Evolutionary conservation across 2,888 invertebrate genomes (phyloP), one percentile per base, ranked within the genome.

Genomic region (Nesidiocoris tenuis): DNA sequence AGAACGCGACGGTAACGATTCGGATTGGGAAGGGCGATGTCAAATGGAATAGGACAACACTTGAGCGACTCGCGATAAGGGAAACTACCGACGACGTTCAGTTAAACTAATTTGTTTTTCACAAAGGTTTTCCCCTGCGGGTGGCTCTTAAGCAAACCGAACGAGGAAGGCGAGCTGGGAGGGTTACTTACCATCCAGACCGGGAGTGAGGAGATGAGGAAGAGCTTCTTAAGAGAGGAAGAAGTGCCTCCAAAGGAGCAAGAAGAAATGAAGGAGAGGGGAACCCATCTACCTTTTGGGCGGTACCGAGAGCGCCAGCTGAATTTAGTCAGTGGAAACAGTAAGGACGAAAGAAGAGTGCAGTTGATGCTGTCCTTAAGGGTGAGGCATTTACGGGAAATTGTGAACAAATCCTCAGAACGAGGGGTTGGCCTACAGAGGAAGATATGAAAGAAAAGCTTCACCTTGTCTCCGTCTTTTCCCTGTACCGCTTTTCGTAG

Each of bases 371-470:
- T 39, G 39, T 7, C 3, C 39, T 39, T 3, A 3, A 12, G 39
- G 12, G 12, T 7, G 39, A 39, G 39, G 68, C 59, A 57, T 57
- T 68, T 57, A 68, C 25, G 71, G 71, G 25, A 61, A 61, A 71
- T 71, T 61, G 71, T 71, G 71, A 71, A 71, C 71, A 71, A 71
- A 71, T 71, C 71, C 71, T 71, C 25, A 56, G 24, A 59, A 17
- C 12, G 57, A 19, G 23, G 68, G 21, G n/a, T 16, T 7, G 3
- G 59, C 17, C 18, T 12, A 67, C 2, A 54, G 54, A 9, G 19
- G 19, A 23, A n/a, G 23, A 39, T 39, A 39, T 39, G 39, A 61
- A 25, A n/a, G 71, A 61, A 61, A 61, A 71, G 25, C 71, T 25
- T 71, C 22, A 61, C 71, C 61, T 55, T 39, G 61, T 17, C 19